Percentiles rank a stretch among this genome's conserved stretches.
These are phyloP conservation scores for Ammospiza nelsoni DNA, from an alignment of 2,113 vertebrate species.

Conservation along the genomic window DNA sequence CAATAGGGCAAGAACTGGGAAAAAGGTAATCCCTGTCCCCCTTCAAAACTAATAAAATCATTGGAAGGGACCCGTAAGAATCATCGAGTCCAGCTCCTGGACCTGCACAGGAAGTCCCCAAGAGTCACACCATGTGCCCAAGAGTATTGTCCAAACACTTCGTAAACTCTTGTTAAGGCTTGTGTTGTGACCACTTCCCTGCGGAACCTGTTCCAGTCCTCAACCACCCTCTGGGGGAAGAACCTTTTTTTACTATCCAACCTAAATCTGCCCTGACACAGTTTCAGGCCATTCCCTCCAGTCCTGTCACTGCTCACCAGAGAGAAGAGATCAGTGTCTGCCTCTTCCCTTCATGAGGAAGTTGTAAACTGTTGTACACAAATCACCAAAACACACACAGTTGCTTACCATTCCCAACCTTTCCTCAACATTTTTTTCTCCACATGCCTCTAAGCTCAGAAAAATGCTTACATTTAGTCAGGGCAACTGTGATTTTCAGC, in stretches of 20 bases:
- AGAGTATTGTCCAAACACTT: not conserved
- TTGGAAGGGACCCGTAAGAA: not conserved
- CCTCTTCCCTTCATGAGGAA: not conserved
- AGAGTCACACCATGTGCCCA: not conserved
- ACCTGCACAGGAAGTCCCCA: not conserved
- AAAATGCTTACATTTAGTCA: not conserved
- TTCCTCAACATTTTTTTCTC: not conserved
- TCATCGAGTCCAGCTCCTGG: not conserved
- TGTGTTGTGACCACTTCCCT: not conserved
- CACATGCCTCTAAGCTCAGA: not conserved
- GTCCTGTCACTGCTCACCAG: not conserved
- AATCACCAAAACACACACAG: not conserved
- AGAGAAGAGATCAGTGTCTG: too few species aligned
- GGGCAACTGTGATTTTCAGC: not conserved
- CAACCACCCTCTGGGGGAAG: not conserved
- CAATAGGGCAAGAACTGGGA: not conserved
- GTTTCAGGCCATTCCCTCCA: accelerated
- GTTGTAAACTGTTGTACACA: too few species aligned
- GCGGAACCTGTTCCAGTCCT: not conserved
- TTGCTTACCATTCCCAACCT: not conserved
- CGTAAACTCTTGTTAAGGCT: not conserved
- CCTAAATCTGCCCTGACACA: not conserved
- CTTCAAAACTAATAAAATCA: not conserved
- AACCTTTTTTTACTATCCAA: not conserved
- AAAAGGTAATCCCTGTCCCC: not conserved